These are phyloP conservation scores for Cataglyphis albicans DNA, from an alignment of 2,888 invertebrate genomes.

Conservation along the genomic window DNA sequence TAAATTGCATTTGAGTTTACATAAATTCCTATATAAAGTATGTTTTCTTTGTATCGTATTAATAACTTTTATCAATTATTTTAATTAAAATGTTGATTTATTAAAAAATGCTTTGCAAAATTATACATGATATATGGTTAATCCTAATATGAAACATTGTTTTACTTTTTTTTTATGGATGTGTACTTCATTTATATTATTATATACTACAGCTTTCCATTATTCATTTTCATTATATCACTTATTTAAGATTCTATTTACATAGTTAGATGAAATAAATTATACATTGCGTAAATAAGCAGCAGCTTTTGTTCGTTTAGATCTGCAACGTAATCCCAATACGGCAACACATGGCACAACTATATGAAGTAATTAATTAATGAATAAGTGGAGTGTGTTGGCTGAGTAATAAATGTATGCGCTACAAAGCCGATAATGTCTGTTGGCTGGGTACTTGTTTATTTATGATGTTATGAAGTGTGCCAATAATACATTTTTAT, in stretches of 20 bases:
- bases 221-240: not conserved
- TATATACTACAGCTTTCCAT: not conserved
- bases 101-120: not conserved
- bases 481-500: slow-evolving; percentile 25
- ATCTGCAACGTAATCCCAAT: slow-evolving; percentile 36
- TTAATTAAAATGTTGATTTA: not conserved
- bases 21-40: not conserved
- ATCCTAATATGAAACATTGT: not conserved
- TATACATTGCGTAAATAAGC: slow-evolving; percentile 16
- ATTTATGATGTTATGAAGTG: slow-evolving; percentile 27
- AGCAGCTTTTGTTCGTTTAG: slow-evolving; percentile 7
- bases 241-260: not conserved
- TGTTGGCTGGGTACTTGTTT: slow-evolving; percentile 26
- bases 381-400: slow-evolving; percentile 31
- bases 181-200: not conserved
- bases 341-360: not conserved
- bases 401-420: slow-evolving; percentile 33
- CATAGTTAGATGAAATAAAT: slow-evolving; percentile 6
- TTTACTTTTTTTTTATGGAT: not conserved
- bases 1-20: not conserved
- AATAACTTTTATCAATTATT: not conserved
- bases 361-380: slow-evolving; percentile 37
- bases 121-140: not conserved
- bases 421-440: slow-evolving; percentile 31
- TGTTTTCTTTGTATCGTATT: not conserved